Conservation (phyloP, 2,113 vertebrate species). For the Sula dactylatra region DNA sequence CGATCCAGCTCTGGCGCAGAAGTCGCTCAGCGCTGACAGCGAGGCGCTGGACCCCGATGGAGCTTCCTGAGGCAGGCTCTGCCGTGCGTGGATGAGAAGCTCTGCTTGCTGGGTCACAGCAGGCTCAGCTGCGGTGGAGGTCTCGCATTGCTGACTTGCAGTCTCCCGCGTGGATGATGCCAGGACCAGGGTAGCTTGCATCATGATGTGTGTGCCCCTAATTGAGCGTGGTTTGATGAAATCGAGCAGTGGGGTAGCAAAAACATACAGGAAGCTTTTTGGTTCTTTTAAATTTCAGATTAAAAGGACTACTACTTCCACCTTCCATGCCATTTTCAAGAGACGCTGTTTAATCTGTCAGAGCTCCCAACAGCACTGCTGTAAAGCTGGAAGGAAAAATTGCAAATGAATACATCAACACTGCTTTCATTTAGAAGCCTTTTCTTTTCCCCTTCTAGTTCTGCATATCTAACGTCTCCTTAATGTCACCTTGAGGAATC, state of each 20-base stretch:
- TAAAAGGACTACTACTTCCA: neutral
- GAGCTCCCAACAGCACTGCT: neutral
- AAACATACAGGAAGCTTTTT: neutral
- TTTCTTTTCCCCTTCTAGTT: neutral
- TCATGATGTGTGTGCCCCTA: neutral
- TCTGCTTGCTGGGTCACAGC: neutral
- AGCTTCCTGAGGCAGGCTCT: no score
- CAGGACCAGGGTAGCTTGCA: neutral
- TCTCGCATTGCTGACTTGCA: neutral
- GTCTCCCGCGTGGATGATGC: neutral
- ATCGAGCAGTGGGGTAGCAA: neutral
- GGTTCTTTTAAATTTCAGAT: neutral
- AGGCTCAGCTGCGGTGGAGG: neutral
- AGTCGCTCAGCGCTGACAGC: no score
- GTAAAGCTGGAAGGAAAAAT: neutral
- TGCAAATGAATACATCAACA: neutral
- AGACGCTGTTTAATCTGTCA: neutral
- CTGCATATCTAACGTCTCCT: neutral
- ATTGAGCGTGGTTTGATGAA: neutral
- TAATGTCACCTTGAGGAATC: neutral
- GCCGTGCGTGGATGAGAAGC: neutral
- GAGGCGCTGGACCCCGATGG: neutral
- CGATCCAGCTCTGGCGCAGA: neutral
- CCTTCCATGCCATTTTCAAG: neutral
- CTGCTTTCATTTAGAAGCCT: neutral